Base-by-base conservation (phyloP, 2,797 vertebrate genomes). In the Mastacembelus armatus region DNA sequence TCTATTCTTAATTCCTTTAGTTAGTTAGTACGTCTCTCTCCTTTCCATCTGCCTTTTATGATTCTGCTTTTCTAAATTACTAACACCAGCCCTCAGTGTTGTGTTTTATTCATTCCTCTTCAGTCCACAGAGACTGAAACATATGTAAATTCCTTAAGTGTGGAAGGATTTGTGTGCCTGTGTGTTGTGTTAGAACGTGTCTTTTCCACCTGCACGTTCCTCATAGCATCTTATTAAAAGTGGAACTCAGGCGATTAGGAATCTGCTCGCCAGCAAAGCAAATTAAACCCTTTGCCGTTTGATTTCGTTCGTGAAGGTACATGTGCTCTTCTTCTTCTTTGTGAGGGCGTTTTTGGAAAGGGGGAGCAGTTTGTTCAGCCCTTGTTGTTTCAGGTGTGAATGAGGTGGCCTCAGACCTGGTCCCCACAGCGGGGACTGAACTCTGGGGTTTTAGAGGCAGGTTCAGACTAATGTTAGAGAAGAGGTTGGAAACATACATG, bases 101-200 rank as follows among this genome's bases (percentile, higher is more conserved):
- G 60, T 55, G 44, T 76, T 70, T 52, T 15, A 71, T 64, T 60
- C 10, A 32, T 60, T 52, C 49, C 16, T 57, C 24, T 26, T 6
- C 19, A 29, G 54, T 54, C 24, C 1, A 4, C 3, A 3, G 12
- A 30, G 35, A 68, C 24, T 71, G 35, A 36, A 32, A 19, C 1
- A 50, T 44, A 74, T 63, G 67, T 26, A 64, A 80, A 75, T 63
- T 56, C 5, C 27, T 52, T 47, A 26, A 38, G 4, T 55, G 66
- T 33, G 19, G 19, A 15, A 61, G 63, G 35, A 70, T 52, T 50
- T 69, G 22, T 65, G 22, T 49, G 48, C 2, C 3, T 35, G 12
- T 66, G 45, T 21, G 4, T 35, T n/a, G n/a, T n/a, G n/a, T n/a
- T n/a, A n/a, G n/a, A n/a, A 45, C 39, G 6, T n/a, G n/a, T 27